phyloP scores from a whole-genome alignment of 2,797 vertebrate species.

The Podarcis lilfordi region DNA sequence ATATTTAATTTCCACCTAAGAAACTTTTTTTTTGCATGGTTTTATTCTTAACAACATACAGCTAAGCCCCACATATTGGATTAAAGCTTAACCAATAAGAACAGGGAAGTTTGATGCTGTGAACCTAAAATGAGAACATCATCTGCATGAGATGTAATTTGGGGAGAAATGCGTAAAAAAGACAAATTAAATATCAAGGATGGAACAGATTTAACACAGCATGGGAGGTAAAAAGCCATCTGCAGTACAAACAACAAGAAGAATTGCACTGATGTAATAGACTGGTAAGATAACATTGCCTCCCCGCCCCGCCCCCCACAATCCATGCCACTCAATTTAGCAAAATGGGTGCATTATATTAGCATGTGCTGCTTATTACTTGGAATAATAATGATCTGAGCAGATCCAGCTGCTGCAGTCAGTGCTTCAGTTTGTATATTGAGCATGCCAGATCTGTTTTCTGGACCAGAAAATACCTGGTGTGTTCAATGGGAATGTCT shows the following conservation, averaged over 20 bases:
- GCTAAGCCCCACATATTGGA: constrained; percentile 64
- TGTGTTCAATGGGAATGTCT: background rate
- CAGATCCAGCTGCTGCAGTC: background rate
- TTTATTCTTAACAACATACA: constrained; percentile 62
- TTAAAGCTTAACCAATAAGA: constrained; percentile 69
- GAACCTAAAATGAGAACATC: constrained; percentile 67
- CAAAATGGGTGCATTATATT: constrained; percentile 57
- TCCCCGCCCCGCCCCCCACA: no score
- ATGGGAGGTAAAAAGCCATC: constrained; percentile 71
- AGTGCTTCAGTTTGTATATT: background rate
- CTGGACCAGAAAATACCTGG: background rate
- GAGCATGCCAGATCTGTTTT: background rate
- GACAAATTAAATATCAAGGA: constrained; percentile 71
- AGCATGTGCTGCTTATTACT: constrained; percentile 54
- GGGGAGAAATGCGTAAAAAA: constrained; percentile 65
- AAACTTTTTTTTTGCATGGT: constrained; percentile 62
- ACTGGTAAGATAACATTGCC: constrained; percentile 61
- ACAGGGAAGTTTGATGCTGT: constrained; percentile 52
- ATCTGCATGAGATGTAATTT: constrained; percentile 65
- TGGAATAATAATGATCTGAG: constrained; percentile 9
- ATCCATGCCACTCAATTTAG: constrained; percentile 65
- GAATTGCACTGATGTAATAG: constrained; percentile 53
- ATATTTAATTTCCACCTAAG: constrained; percentile 47
- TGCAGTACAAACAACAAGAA: constrained; percentile 61
- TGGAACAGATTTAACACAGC: constrained; percentile 66